Evolutionary conservation across 2,888 invertebrate species (phyloP), one percentile per base, ranked within the genome.

Genomic region (Linyphia triangularis): DNA sequence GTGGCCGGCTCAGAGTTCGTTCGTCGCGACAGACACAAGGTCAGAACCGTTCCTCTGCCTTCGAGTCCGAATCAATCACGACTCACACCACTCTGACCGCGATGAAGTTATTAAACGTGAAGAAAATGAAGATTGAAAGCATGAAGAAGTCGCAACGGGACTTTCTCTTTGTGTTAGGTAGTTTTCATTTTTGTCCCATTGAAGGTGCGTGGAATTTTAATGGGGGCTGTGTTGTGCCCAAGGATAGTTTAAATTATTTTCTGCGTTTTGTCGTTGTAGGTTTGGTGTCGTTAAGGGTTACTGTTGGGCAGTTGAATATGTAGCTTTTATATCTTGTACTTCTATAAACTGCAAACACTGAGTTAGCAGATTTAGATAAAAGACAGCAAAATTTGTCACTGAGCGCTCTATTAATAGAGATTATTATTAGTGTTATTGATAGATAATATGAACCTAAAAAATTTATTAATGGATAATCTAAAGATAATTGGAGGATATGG

Each of bases 1-100:
- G 75, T 59, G 61, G 75, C 75, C 22, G 28, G 30, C 10, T 16
- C 16, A 61, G 61, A 77, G 75, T 63, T 77, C 73, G 73, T 75
- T 51, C 59, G 30, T 57, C 73, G 73, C 61, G 75, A 77, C 61
- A 9, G 9, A 6, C 33, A 7, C 57, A 73, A 77, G 75, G 75
- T 6, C 57, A 26, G 33, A 24, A 33, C 22, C 33, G 61, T 26
- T 61, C 75, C 24, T 77, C 73, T 75, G 59, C 59, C 59, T 51
- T 51, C 33, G 10, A 19, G 7, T 33, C 2, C n/a, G 16, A 75
- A 75, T 75, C 61, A 63, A 61, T 77, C 75, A 77, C 37, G 30
- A 73, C 51, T 19, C 57, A 28, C 73, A 30, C 43, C 30, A n/a
- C 13, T 37, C 37, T 19, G 30, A 6, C 22, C 30, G 2, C 16